phyloP scores from a whole-genome alignment of 2,888 invertebrate species.

The Callimorpha dominula region DNA sequence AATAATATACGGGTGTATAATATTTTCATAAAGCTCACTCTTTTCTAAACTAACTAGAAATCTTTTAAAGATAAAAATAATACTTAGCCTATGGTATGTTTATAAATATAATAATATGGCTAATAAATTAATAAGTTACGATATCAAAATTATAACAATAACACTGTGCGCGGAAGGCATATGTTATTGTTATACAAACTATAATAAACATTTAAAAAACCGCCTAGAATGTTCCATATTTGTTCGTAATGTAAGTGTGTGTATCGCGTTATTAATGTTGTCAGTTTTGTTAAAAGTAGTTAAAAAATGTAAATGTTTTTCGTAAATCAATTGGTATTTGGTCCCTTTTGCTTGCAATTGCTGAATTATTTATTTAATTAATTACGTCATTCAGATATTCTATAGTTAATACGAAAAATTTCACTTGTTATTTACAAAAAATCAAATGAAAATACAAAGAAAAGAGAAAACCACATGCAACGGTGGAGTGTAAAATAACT shows the following conservation, averaged over 20 bases:
- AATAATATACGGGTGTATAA: conserved; percentile 74
- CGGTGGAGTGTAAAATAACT: conserved; percentile 53
- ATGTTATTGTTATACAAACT: conserved; percentile 67
- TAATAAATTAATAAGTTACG: conserved; percentile 83
- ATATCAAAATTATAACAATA: conserved; percentile 68
- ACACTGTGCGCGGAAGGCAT: conserved; percentile 57
- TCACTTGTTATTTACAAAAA: conserved; percentile 73
- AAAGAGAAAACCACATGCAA: conserved; percentile 69
- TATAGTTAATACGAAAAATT: conserved; percentile 70
- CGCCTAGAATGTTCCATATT: conserved; percentile 77
- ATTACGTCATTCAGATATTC: conserved; percentile 69
- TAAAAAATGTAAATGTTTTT: conserved; percentile 65
- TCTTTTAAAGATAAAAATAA: conserved; percentile 84
- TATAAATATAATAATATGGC: conserved; percentile 85
- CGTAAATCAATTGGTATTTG: conserved; percentile 79
- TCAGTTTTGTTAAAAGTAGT: conserved; percentile 78
- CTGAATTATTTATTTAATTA: conserved; percentile 69
- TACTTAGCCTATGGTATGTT: conserved; percentile 86
- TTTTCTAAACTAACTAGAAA: conserved; percentile 82
- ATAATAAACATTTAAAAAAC: conserved; percentile 66
- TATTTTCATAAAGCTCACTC: conserved; percentile 85
- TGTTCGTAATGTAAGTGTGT: conserved; percentile 65
- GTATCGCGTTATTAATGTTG: conserved; percentile 71
- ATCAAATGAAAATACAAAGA: conserved; percentile 61
- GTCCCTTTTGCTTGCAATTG: conserved; percentile 86